Percentiles rank a stretch among this genome's conserved stretches.
Evolutionary conservation across 2,888 invertebrate species (phyloP).

Genomic region (Dynastes grantii): DNA sequence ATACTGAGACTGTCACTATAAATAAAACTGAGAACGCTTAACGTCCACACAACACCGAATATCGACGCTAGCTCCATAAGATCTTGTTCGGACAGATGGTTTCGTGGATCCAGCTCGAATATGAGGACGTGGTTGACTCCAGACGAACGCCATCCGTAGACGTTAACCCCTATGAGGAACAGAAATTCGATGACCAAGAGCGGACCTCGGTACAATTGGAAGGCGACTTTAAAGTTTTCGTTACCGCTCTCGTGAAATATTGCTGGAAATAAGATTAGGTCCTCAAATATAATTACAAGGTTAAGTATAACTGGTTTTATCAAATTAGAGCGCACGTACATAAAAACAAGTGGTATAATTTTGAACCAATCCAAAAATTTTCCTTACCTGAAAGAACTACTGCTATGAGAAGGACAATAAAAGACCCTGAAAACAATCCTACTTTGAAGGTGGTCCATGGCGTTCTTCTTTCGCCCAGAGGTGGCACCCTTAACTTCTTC

Average conservation of each 20-base stretch:
- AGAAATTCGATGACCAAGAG: slow-evolving; percentile 83
- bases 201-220: slow-evolving; percentile 86
- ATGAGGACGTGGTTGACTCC: slow-evolving; percentile 90
- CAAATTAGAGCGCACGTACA: no score
- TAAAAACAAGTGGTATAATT: no score
- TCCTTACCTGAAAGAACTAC: slow-evolving; percentile 79
- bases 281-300: no score
- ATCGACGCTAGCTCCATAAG: slow-evolving; percentile 84
- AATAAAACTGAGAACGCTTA: slow-evolving; percentile 79
- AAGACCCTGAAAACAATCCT: slow-evolving; percentile 88
- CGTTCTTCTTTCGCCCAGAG: slow-evolving; percentile 87
- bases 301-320: no score
- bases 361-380: no score
- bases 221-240: slow-evolving; percentile 79
- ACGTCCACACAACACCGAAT: slow-evolving; percentile 84
- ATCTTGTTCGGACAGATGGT: slow-evolving; percentile 84
- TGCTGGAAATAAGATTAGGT: slow-evolving; percentile 62
- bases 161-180: slow-evolving; percentile 86
- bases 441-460: slow-evolving; percentile 89
- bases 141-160: slow-evolving; percentile 86
- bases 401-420: slow-evolving; percentile 81
- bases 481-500: slow-evolving; percentile 90
- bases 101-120: slow-evolving; percentile 86
- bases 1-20: slow-evolving; percentile 78
- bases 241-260: slow-evolving; percentile 72